These are phyloP conservation scores for Parascotia fuliginaria DNA, from an alignment of 2,888 invertebrate species.

Conservation along the genomic window DNA sequence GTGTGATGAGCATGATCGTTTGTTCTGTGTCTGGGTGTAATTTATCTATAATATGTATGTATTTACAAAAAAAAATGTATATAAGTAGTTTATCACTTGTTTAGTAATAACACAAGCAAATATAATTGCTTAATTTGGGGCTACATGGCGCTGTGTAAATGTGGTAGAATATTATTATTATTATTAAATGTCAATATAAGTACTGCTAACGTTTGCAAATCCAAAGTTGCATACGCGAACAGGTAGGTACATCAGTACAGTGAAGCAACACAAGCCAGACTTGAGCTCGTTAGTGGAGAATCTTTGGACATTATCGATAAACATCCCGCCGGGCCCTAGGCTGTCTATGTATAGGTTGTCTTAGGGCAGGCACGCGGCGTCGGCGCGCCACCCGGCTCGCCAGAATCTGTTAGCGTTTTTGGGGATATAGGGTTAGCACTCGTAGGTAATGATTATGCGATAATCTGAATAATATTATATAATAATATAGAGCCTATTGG, in stretches of 20 bases:
- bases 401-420: conserved; percentile 66
- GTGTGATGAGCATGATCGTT: no score
- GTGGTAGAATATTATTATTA: no score
- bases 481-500: not conserved
- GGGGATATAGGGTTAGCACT: conserved; percentile 68
- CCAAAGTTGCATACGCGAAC: conserved; percentile 22
- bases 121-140: no score
- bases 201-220: conserved; percentile 12
- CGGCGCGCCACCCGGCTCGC: conserved; percentile 60
- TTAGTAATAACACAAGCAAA: no score
- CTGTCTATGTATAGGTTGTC: conserved; percentile 76
- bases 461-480: not conserved
- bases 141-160: no score
- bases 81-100: no score
- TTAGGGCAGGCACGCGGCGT: conserved; percentile 80
- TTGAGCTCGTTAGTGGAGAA: conserved; percentile 50
- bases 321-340: conserved; percentile 70
- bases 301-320: conserved; percentile 58
- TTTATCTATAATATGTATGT: no score
- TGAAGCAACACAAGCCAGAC: conserved; percentile 42
- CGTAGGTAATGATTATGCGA: not conserved
- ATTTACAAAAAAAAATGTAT: no score
- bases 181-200: no score
- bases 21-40: no score
- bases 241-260: conserved; percentile 23